phyloP scores from a whole-genome alignment of 2,797 vertebrate species.

The Cetoscarus ocellatus region DNA sequence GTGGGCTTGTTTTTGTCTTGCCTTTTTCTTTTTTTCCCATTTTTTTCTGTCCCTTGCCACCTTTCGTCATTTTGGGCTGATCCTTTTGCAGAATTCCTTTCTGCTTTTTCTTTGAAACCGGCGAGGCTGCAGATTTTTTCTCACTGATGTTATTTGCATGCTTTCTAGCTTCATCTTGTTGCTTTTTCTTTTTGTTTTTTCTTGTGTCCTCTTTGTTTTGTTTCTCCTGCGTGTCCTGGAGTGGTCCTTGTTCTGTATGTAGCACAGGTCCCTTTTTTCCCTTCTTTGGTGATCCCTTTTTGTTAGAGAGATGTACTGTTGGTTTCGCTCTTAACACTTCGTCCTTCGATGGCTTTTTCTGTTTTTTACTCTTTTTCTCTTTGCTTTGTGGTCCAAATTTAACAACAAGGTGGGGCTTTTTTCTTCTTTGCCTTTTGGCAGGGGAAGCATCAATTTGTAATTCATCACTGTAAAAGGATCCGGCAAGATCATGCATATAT shows the following conservation, averaged over 20 bases:
- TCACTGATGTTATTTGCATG: conserved; percentile 38
- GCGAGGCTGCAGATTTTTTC: conserved; percentile 34
- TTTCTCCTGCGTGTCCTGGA: conserved; percentile 23
- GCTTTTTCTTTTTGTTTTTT: conserved; percentile 79
- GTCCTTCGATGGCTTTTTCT: conserved; percentile 55
- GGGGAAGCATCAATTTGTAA: conserved; percentile 56
- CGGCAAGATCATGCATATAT: conserved; percentile 70
- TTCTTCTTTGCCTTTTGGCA: conserved; percentile 75
- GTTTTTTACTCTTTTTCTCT: conserved; percentile 78
- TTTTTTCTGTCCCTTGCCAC: conserved; percentile 64
- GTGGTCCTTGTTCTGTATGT: conserved; percentile 47
- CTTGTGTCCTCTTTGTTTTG: conserved; percentile 62
- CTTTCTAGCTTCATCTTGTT: conserved; percentile 52
- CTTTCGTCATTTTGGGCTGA: conserved; percentile 64
- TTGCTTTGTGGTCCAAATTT: conserved; percentile 80
- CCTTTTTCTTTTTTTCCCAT: conserved; percentile 49
- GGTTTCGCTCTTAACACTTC: conserved; percentile 40
- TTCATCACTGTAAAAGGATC: conserved; percentile 60
- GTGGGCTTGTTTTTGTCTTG: conserved; percentile 41
- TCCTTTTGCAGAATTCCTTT: conserved; percentile 56
- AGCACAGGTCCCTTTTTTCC: conserved; percentile 57
- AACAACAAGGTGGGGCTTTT: conserved; percentile 77
- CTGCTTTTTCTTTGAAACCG: conserved; percentile 77
- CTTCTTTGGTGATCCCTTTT: conserved; percentile 68
- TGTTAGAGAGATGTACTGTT: conserved; percentile 32